These are phyloP conservation scores for Falco punctatus DNA, from an alignment of 2,113 vertebrate species.

Conservation along the genomic window DNA sequence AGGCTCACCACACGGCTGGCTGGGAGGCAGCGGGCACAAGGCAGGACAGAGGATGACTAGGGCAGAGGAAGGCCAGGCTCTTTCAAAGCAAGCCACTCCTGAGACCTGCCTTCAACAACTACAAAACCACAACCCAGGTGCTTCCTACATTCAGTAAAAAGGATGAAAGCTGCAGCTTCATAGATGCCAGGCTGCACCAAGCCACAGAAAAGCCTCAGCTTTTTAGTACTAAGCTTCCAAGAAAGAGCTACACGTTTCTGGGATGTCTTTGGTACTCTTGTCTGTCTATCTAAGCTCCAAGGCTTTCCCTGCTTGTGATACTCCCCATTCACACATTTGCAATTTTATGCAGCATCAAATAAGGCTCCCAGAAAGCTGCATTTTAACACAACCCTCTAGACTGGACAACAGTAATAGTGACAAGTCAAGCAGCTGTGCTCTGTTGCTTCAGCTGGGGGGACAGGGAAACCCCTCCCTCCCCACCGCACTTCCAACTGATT, in stretches of 20 bases:
- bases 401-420: not conserved
- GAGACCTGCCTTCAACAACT: not conserved
- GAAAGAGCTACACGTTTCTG: not conserved
- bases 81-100: not conserved
- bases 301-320: not conserved
- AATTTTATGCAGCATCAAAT: not conserved
- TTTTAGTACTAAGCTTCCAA: not conserved
- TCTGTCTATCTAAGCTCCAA: not conserved
- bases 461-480: not conserved
- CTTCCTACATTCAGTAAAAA: not conserved
- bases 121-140: not conserved
- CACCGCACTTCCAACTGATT: not conserved
- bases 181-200: not conserved
- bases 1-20: accelerated
- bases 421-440: not conserved
- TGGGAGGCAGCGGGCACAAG: not conserved
- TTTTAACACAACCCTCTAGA: not conserved
- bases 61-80: not conserved
- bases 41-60: not conserved
- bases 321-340: not conserved
- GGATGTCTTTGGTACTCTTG: not conserved
- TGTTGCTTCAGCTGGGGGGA: not conserved
- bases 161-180: not conserved
- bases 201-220: not conserved
- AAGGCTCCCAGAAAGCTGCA: not conserved